Evolutionary conservation across 2,113 vertebrate species (phyloP), one percentile per base, ranked within the genome.

Genomic region (Sinocyclocheilus rhinocerous): DNA sequence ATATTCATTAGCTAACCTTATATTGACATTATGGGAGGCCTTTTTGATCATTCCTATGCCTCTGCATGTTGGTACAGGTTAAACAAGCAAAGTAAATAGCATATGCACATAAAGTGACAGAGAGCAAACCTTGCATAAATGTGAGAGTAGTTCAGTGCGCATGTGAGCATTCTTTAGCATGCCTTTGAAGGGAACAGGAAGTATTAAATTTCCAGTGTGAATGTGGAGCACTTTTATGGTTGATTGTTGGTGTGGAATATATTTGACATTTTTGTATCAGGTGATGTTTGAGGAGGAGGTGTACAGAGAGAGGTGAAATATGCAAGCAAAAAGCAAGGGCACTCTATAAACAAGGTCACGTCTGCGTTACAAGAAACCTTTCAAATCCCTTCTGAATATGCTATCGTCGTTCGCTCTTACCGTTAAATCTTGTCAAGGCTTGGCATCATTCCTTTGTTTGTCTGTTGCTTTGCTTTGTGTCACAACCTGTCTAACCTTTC

Each of bases 311-410:
- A 70, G 59, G 59, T 48, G 59, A 81, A 29, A 65, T 67, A 69
- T 82, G 63, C 80, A 82, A 29, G 26, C 12, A 69, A 76, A 59
- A 22, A 59, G 59, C n/a, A 76, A 50, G 84, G 81, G 26, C 33
- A 29, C 48, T 69, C 42, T 84, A 57, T 79, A 83, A 76, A 81
- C 88, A 89, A 81, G 81, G 85, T 84, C 59, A 57, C n/a, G 9
- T 81, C 33, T 76, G n/a, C 4, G 12, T 67, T 22, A 48, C 24
- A 81, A 79, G 24, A 86, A 63, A 83, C 26, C 75, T 85, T 83
- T 59, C 63, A 18, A 16, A 75, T 77, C 48, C 24, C 82, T 84
- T 81, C 33, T 80, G 76, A 86, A 84, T 80, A 24, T 50, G 83
- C 63, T 55, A 76, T 57, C n/a, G 12, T n/a, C 3, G 1, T 79